Evolutionary conservation across 2,113 vertebrate species (phyloP).

Genomic region (Brachionichthys hirsutus): DNA sequence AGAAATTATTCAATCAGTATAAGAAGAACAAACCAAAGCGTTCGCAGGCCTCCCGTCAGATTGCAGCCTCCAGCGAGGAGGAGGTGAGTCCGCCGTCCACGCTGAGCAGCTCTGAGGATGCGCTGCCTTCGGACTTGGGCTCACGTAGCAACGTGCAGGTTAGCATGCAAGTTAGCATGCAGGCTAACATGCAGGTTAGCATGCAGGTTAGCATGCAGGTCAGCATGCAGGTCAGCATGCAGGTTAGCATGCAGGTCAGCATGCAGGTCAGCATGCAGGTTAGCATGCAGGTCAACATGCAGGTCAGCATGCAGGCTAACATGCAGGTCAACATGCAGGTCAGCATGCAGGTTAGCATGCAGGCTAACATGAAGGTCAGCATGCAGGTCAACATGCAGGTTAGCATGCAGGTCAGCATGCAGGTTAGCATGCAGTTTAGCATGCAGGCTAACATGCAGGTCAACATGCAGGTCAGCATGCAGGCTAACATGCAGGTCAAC

Average conservation of each 20-base stretch:
- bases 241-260: conserved; percentile 94
- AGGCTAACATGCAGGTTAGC: conserved; percentile 92
- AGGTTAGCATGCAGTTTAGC: conserved; percentile 94
- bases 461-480: conserved; percentile 93
- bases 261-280: too few relatives aligned
- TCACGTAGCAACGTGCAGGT: conserved; percentile 90
- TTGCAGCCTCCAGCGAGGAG: conserved; percentile 88
- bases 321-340: too few relatives aligned
- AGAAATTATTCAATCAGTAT: conserved; percentile 93
- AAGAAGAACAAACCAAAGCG: conserved; percentile 92
- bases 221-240: too few relatives aligned
- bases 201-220: too few relatives aligned
- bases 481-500: too few relatives aligned
- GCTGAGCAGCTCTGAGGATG: conserved; percentile 90
- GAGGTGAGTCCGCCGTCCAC: conserved; percentile 88
- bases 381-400: too few relatives aligned
- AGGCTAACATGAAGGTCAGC: too few relatives aligned
- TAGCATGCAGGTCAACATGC: conserved; percentile 92
- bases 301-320: conserved; percentile 94
- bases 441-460: too few relatives aligned
- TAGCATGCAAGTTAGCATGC: conserved; percentile 94
- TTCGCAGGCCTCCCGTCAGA: conserved; percentile 92
- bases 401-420: conserved; percentile 92
- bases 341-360: conserved; percentile 93
- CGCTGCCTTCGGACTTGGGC: conserved; percentile 87